Conservation (phyloP, 2,113 vertebrate species). For the Brienomyrus longianalis region DNA sequence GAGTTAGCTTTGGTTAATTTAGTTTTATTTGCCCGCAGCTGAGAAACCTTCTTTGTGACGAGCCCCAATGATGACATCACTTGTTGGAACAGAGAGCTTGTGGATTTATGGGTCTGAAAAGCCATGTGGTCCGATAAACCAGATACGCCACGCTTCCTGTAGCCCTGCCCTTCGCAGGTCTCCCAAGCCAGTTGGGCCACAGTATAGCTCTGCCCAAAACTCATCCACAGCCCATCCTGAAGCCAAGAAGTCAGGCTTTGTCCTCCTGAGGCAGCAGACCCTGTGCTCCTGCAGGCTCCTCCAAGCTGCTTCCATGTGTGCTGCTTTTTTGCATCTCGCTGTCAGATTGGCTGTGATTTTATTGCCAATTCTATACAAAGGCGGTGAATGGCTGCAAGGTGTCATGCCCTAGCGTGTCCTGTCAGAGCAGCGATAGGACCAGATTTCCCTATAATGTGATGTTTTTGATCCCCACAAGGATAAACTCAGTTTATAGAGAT, state of each 20-base stretch:
- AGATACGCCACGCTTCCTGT: constrained; percentile 19
- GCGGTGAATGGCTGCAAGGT: neutral
- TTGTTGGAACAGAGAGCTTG: constrained; percentile 17
- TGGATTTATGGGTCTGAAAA: constrained; percentile 28
- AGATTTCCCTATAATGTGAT: neutral
- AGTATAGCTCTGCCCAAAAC: constrained; percentile 3
- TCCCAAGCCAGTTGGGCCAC: neutral
- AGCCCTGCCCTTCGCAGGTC: neutral
- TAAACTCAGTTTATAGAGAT: neutral
- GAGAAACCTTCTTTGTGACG: neutral
- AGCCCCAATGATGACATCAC: constrained; percentile 24
- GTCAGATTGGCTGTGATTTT: neutral
- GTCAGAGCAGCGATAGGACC: neutral
- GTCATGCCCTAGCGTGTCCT: neutral
- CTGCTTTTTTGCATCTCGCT: neutral
- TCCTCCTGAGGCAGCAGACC: neutral
- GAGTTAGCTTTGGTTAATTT: neutral
- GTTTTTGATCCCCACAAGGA: neutral
- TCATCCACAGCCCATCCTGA: constrained; percentile 13
- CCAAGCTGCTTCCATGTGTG: neutral
- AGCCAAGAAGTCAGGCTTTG: constrained; percentile 20
- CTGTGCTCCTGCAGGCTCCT: neutral
- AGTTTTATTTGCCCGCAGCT: neutral
- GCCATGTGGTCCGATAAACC: constrained; percentile 15
- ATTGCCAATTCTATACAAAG: neutral